These are phyloP conservation scores for Myocastor coypus DNA, from an alignment of 2,113 vertebrate genomes.

Conservation along the genomic window DNA sequence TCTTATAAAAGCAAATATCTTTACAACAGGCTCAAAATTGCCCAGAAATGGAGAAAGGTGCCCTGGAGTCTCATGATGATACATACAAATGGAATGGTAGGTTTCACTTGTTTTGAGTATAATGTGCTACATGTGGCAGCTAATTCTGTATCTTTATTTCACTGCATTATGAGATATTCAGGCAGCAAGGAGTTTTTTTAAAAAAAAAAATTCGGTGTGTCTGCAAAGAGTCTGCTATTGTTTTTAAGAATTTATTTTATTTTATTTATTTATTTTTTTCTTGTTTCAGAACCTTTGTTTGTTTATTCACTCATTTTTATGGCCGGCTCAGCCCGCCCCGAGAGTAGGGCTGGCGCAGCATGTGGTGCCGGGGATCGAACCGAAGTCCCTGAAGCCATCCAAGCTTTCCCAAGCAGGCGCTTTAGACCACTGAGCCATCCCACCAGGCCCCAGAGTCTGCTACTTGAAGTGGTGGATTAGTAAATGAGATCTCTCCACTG, in stretches of 20 bases:
- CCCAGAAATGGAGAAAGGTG: not conserved
- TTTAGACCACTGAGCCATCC: too few species aligned
- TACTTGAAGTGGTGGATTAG: too few species aligned
- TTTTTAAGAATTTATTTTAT: too few species aligned
- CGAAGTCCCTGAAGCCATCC: too few species aligned
- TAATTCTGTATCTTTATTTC: not conserved
- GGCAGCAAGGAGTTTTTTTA: not conserved
- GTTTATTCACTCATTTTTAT: too few species aligned
- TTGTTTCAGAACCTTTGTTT: too few species aligned
- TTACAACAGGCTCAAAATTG: not conserved
- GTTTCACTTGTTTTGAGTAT: not conserved
- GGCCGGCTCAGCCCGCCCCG: too few species aligned
- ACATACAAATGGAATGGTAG: accelerated
- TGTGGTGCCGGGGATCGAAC: too few species aligned
- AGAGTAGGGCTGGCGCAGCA: too few species aligned
- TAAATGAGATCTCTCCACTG: not conserved
- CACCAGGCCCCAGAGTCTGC: too few species aligned
- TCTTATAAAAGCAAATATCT: not conserved
- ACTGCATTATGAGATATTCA: not conserved
- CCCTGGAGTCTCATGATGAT: not conserved
- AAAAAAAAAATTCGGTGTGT: not conserved
- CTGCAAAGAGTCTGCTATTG: not conserved
- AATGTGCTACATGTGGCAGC: not conserved
- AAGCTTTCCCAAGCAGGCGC: too few species aligned
- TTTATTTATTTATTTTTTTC: too few species aligned